Evolutionary conservation across 92 coral and sea anemone genomes (phyloP).

Genomic region (Zoanthus gigantus): DNA sequence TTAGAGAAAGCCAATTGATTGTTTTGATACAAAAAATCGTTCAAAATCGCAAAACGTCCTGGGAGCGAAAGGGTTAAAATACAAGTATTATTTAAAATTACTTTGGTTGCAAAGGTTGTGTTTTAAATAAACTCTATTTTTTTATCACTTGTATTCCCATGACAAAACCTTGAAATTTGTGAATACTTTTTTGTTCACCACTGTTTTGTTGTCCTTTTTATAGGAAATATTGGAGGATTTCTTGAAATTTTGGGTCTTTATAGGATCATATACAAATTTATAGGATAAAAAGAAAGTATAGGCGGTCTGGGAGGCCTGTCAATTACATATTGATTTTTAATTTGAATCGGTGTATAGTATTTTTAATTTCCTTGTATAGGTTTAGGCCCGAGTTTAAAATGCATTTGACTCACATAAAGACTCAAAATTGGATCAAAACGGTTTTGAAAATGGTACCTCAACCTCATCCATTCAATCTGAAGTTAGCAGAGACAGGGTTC

Average conservation of each 20-base stretch:
- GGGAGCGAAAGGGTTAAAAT: too few relatives aligned
- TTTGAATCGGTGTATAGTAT: constrained; percentile 9
- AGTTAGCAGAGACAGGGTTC: constrained; percentile 10
- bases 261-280: constrained; percentile 20
- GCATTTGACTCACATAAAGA: constrained; percentile 12
- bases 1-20: too few relatives aligned
- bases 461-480: constrained; percentile 20
- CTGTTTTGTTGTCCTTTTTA: not conserved
- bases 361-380: constrained; percentile 23
- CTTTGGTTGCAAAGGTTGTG: not conserved
- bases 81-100: not conserved
- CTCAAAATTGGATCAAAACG: constrained; percentile 20
- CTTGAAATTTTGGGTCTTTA: constrained; percentile 28
- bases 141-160: not conserved
- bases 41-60: too few relatives aligned
- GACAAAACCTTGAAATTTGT: not conserved
- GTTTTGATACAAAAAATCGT: too few relatives aligned
- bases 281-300: constrained; percentile 14
- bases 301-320: constrained; percentile 35
- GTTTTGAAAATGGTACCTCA: constrained; percentile 23
- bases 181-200: not conserved
- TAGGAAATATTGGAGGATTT: constrained; percentile 28
- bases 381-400: constrained; percentile 28
- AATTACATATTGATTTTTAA: not conserved
- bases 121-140: not conserved